Conservation (phyloP, 2,888 invertebrate species). For the Ommatoiulus sabulosus region DNA sequence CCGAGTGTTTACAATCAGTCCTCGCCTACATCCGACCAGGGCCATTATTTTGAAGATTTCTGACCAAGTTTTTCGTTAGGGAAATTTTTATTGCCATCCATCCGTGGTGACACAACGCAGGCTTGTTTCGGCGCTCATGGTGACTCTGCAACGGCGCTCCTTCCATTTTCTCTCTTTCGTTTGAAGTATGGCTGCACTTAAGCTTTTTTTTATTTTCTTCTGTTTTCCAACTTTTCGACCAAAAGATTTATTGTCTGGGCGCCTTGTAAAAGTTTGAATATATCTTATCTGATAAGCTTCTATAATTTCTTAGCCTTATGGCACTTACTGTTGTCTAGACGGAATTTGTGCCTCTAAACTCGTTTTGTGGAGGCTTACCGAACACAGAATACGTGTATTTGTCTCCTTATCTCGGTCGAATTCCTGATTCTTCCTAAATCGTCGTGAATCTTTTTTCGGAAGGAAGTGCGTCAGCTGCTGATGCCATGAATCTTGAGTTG, state of each 20-base stretch:
- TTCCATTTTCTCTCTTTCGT: background rate
- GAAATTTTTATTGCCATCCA: constrained; percentile 21
- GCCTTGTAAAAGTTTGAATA: constrained; percentile 8
- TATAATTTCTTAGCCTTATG: constrained; percentile 7
- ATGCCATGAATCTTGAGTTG: no score
- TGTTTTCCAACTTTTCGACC: constrained; percentile 17
- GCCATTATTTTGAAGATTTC: constrained; percentile 1
- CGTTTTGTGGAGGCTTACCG: background rate
- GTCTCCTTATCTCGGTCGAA: background rate
- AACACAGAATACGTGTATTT: background rate
- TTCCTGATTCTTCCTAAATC: background rate
- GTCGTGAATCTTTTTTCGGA: no score
- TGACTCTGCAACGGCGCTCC: background rate
- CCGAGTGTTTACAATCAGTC: background rate
- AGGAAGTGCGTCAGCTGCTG: no score
- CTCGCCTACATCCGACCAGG: background rate
- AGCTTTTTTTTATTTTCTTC: constrained; percentile 3
- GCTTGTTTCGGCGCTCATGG: background rate
- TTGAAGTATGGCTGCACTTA: constrained; percentile 40
- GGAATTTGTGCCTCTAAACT: background rate
- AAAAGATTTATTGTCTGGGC: constrained; percentile 25
- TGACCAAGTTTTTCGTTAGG: constrained; percentile 33
- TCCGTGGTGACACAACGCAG: background rate
- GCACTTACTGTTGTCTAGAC: background rate
- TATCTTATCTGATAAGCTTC: background rate